phyloP scores from a whole-genome alignment of 1,140 invertebrate species.

The Bombus waltoni region DNA sequence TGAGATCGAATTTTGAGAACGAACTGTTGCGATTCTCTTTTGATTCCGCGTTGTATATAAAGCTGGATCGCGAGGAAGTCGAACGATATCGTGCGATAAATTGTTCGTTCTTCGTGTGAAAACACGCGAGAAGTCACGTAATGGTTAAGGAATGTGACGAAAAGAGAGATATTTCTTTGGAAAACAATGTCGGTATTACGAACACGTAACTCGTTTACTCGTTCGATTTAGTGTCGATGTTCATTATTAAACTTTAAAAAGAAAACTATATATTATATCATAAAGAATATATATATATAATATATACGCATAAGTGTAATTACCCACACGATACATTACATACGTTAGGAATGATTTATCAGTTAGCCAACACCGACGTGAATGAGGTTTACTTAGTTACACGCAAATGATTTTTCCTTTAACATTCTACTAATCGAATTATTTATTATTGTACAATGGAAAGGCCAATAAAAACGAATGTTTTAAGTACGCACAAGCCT shows the following conservation, averaged over 20 bases:
- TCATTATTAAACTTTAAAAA: slow-evolving; percentile 36
- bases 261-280: slow-evolving; percentile 33
- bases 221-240: slow-evolving; percentile 64
- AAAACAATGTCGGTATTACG: background rate
- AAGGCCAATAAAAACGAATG: slow-evolving; percentile 79
- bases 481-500: slow-evolving; percentile 75
- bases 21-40: slow-evolving; percentile 1
- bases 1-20: background rate
- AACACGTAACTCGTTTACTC: slow-evolving; percentile 65
- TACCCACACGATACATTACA: slow-evolving; percentile 28
- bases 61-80: background rate
- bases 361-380: slow-evolving; percentile 18
- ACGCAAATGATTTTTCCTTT: slow-evolving; percentile 39
- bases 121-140: background rate
- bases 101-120: background rate
- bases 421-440: slow-evolving; percentile 77
- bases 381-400: slow-evolving; percentile 12
- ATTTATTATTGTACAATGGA: slow-evolving; percentile 82
- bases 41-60: slow-evolving; percentile 19
- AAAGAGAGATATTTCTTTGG: background rate
- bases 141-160: background rate
- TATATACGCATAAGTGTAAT: slow-evolving; percentile 48
- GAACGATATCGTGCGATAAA: background rate
- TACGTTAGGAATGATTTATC: slow-evolving; percentile 14
- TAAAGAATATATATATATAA: slow-evolving; percentile 39